These are phyloP conservation scores for Athalia cordata DNA, from an alignment of 2,888 invertebrate species.

Conservation along the genomic window DNA sequence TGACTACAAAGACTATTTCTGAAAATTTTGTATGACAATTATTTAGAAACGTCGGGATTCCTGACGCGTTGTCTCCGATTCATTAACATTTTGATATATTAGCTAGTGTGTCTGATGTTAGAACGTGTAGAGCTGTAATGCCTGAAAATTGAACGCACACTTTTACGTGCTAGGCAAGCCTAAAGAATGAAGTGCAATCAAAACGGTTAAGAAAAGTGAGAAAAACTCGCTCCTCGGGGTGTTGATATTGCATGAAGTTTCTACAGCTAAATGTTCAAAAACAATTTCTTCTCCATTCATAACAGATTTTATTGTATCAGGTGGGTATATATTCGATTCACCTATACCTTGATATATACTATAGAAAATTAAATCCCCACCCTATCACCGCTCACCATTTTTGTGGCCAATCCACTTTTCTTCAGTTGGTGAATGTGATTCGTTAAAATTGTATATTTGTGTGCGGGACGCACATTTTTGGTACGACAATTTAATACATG, in stretches of 20 bases:
- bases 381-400: too few relatives aligned
- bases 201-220: conserved; percentile 14
- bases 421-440: not conserved
- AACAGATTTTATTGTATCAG: not conserved
- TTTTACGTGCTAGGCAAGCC: not conserved
- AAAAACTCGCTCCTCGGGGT: conserved; percentile 15
- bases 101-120: not conserved
- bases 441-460: too few relatives aligned
- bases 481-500: too few relatives aligned
- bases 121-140: conserved; percentile 10
- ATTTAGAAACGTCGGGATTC: not conserved
- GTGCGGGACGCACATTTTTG: too few relatives aligned
- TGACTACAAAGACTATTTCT: not conserved
- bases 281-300: conserved; percentile 5
- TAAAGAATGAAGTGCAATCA: conserved; percentile 23
- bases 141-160: not conserved
- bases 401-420: not conserved
- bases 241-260: conserved; percentile 25
- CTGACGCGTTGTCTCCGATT: conserved; percentile 1
- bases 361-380: not conserved
- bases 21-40: not conserved
- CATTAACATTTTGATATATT: conserved; percentile 1
- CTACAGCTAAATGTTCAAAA: conserved; percentile 1
- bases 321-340: not conserved
- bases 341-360: not conserved